Percentiles rank a stretch among this genome's conserved stretches.
These are phyloP conservation scores for silkworm (Bombyx mori) DNA, from an alignment of 1,140 invertebrate genomes.

Conservation along the genomic window DNA sequence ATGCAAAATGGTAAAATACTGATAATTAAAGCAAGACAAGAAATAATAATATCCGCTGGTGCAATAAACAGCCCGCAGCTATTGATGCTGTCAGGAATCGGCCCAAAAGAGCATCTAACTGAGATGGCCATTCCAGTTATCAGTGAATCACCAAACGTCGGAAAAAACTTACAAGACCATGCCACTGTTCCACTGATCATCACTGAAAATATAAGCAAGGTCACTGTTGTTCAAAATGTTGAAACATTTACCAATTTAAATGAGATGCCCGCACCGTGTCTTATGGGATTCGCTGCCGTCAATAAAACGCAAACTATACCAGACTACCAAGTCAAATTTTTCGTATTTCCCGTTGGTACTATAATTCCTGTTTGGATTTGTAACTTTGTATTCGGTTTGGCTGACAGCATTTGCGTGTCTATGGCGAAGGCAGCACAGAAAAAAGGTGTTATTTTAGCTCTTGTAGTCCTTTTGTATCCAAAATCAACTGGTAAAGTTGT, in stretches of 20 bases:
- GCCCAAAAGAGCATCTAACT: constrained; percentile 39
- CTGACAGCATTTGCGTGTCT: constrained; percentile 61
- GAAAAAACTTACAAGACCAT: constrained; percentile 81
- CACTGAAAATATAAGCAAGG: constrained; percentile 72
- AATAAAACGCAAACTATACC: constrained; percentile 21
- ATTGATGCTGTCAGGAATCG: constrained; percentile 48
- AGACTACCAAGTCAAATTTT: constrained; percentile 34
- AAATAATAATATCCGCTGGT: constrained; percentile 70
- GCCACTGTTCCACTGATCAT: constrained; percentile 73
- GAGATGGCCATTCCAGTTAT: constrained; percentile 57
- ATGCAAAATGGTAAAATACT: constrained; percentile 41
- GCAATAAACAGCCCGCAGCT: constrained; percentile 63
- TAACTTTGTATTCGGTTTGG: constrained; percentile 76
- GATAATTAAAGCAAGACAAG: constrained; percentile 37
- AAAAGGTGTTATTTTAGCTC: constrained; percentile 81
- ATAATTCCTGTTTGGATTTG: constrained; percentile 76
- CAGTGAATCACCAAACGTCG: constrained; percentile 76
- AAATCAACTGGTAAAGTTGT: constrained; percentile 82
- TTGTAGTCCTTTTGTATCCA: constrained; percentile 86
- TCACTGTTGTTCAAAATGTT: constrained; percentile 73
- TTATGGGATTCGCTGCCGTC: constrained; percentile 81
- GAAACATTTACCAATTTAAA: constrained; percentile 76
- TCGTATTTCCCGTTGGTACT: constrained; percentile 45
- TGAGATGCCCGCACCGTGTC: constrained; percentile 81
- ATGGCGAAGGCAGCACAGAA: constrained; percentile 73